Evolutionary conservation across 2,797 vertebrate genomes (phyloP), one percentile per base, ranked within the genome.

Genomic region (Rhinichthys osculus): DNA sequence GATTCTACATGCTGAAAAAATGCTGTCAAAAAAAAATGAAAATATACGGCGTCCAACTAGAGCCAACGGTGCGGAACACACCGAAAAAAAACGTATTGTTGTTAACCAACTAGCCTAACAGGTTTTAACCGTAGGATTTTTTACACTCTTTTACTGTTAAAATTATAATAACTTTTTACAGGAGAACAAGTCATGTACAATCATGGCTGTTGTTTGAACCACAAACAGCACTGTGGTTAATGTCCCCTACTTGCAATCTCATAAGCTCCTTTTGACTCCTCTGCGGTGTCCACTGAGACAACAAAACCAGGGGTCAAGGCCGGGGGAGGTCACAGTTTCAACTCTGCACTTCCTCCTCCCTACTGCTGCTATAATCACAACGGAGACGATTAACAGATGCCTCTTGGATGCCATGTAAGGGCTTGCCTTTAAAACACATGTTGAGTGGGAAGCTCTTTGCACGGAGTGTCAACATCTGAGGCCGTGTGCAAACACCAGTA

Each of bases 341-440:
- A 52, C 50, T 78, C 38, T 84, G 13, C 40, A 72, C 66, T 50
- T 85, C 84, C 84, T 85, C 84, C 83, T 85, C 84, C 83, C 83
- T 44, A 84, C 73, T 42, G 64, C 35, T 38, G 57, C 13, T 84
- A 50, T 30, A 81, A 74, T 89, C 86, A 83, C 62, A 80, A 86
- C 21, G 10, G 42, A 79, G 54, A 87, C 80, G 81, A 80, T 87
- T 85, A 85, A 44, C 79, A 87, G 80, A 89, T 64, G 57, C 78
- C 54, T 85, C 52, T 71, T 78, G 77, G 54, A 72, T 80, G 81
- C n/a, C 57, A 57, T 82, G 38, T 67, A 38, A 86, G 64, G 84
- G 71, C 59, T 78, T 79, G 82, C 76, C 59, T 72, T 82, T 79
- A 79, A 71, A 16, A 66, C 66, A 59, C 50, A 70, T 64, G 47